These are phyloP conservation scores for Myopa tessellatipennis DNA, from an alignment of 2,888 invertebrate genomes.

Conservation along the genomic window DNA sequence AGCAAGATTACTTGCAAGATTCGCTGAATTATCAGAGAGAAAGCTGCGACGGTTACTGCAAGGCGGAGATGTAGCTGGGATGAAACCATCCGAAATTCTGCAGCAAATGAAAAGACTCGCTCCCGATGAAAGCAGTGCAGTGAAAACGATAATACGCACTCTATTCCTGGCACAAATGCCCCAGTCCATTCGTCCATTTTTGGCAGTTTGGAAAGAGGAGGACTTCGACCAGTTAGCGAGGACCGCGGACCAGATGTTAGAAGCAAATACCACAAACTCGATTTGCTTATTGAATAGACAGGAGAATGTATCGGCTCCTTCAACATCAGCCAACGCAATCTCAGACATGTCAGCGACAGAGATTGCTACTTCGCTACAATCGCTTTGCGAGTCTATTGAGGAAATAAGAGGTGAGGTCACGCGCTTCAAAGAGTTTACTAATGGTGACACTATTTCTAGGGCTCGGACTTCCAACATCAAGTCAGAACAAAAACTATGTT, in stretches of 20 bases:
- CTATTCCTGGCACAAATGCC: too few relatives aligned
- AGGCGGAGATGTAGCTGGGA: too few relatives aligned
- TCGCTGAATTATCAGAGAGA: background rate
- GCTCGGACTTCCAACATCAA: background rate
- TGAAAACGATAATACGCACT: too few relatives aligned
- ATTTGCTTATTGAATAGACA: background rate
- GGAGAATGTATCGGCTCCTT: background rate
- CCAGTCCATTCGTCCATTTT: background rate
- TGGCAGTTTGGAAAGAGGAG: background rate
- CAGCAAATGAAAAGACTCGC: too few relatives aligned
- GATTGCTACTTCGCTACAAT: background rate
- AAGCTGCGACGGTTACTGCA: too few relatives aligned
- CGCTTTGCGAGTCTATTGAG: background rate
- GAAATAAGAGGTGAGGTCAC: background rate
- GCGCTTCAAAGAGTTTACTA: background rate
- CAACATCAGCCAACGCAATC: too few relatives aligned
- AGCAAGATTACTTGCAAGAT: background rate
- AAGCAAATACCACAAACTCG: conserved; percentile 2
- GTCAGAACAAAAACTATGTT: conserved; percentile 32
- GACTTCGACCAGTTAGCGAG: background rate
- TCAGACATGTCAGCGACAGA: too few relatives aligned
- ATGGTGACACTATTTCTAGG: too few relatives aligned
- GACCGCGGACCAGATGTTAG: background rate
- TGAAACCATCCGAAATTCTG: too few relatives aligned
- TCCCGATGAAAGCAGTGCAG: too few relatives aligned